Evolutionary conservation across 2,888 invertebrate genomes (phyloP).

Genomic region (Abrostola triplasia): DNA sequence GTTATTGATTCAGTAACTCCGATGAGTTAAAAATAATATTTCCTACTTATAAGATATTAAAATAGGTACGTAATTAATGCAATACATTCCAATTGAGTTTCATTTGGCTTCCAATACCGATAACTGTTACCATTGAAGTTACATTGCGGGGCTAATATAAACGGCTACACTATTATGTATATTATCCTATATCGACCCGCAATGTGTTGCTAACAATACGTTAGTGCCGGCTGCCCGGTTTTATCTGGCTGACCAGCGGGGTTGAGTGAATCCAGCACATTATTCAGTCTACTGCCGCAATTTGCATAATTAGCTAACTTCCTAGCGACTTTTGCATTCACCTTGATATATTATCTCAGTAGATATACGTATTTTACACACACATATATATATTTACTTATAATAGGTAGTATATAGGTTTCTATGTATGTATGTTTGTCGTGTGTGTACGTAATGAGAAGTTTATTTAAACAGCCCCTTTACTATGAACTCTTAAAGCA

Average conservation of each 20-base stretch:
- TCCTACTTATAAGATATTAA: conserved; percentile 35
- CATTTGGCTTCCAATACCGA: conserved; percentile 43
- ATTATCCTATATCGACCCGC: conserved; percentile 26
- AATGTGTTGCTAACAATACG: conserved; percentile 59
- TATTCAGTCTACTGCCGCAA: conserved; percentile 78
- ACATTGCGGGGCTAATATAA: conserved; percentile 38
- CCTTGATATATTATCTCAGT: conserved; percentile 49
- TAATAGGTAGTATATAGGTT: conserved; percentile 10
- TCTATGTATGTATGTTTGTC: conserved; percentile 2
- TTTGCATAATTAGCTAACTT: conserved; percentile 85
- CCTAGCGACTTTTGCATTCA: conserved; percentile 64
- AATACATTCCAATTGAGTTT: conserved; percentile 18
- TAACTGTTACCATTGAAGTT: conserved; percentile 38
- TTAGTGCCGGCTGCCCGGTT: conserved; percentile 57
- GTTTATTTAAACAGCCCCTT: too few species aligned
- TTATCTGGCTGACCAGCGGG: conserved; percentile 62
- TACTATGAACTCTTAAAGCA: too few species aligned
- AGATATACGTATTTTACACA: conserved; percentile 29
- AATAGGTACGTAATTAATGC: conserved; percentile 31
- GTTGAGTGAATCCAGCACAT: conserved; percentile 78
- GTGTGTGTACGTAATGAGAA: background rate
- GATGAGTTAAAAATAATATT: too few species aligned
- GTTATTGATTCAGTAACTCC: too few species aligned
- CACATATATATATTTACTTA: too few species aligned
- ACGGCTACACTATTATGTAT: conserved; percentile 27